Percentiles rank a stretch among this genome's conserved stretches.
Conservation (phyloP, 2,113 vertebrate genomes). For the Petromus typicus region DNA sequence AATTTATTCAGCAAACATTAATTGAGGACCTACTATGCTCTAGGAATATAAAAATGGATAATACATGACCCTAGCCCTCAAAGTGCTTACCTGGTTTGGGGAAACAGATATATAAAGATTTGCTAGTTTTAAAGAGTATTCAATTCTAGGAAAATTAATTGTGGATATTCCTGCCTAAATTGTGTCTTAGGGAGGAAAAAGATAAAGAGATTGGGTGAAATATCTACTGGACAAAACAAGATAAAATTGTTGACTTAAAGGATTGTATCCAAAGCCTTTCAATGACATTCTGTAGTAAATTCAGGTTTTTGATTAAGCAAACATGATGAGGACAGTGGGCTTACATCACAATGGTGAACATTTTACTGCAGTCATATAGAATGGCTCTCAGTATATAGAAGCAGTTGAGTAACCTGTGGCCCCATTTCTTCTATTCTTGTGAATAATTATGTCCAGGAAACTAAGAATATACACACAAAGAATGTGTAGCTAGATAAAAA, state of each 20-base stretch:
- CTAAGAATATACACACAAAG: slow-evolving; percentile 37
- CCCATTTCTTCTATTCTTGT: slow-evolving; percentile 18
- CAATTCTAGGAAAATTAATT: neutral
- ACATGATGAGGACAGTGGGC: neutral
- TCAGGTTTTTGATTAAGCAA: neutral
- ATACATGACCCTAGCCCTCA: neutral
- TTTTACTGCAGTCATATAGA: neutral
- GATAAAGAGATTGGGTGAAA: neutral
- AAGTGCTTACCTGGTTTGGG: neutral
- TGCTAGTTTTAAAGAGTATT: neutral
- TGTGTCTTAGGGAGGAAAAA: neutral
- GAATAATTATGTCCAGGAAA: slow-evolving; percentile 15
- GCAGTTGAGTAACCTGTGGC: neutral
- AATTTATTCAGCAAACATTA: slow-evolving; percentile 49
- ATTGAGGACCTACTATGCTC: slow-evolving; percentile 25
- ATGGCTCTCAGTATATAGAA: neutral
- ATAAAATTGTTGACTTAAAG: neutral
- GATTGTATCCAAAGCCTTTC: neutral
- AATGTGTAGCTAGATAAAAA: neutral
- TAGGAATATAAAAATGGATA: slow-evolving; percentile 7
- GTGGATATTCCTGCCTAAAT: neutral
- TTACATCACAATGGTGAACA: neutral
- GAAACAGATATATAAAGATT: neutral
- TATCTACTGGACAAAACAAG: neutral
- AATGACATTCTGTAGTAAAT: neutral